A percentile compares a stretch with the other conserved stretches of the same genome.
Conservation (phyloP, 1,140 invertebrate genomes). For the Philotrypesis tridentata region DNA sequence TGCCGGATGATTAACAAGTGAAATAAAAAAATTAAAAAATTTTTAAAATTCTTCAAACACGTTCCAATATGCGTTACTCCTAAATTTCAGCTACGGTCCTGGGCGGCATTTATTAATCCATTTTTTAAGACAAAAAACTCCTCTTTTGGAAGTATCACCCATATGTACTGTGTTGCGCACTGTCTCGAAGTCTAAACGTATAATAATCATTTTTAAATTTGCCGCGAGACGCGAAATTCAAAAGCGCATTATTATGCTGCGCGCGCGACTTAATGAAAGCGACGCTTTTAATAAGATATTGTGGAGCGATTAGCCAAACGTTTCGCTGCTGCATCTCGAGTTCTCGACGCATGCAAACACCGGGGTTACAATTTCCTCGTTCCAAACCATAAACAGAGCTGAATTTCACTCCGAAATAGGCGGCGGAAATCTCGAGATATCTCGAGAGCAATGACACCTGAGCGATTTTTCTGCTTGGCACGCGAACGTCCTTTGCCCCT, state of each 20-base stretch:
- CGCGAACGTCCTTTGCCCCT: not conserved
- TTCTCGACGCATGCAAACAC: not conserved
- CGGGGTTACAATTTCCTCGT: not conserved
- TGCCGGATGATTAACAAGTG: not conserved
- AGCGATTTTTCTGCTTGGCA: not conserved
- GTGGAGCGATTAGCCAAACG: not conserved
- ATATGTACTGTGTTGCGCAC: not conserved
- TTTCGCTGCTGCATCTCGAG: not conserved
- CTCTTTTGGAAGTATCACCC: no score
- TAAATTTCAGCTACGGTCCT: no score
- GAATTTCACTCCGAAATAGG: slow-evolving; percentile 13
- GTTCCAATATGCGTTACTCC: no score
- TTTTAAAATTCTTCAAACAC: no score
- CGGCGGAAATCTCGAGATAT: no score
- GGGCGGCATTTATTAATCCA: no score
- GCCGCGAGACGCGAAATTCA: no score
- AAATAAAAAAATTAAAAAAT: no score
- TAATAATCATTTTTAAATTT: not conserved
- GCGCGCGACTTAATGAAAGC: no score
- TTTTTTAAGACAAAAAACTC: no score
- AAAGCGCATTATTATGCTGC: no score
- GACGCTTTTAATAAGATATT: no score
- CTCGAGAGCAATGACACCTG: not conserved
- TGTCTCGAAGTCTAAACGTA: not conserved
- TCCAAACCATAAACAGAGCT: not conserved